Evolutionary conservation across 2,797 vertebrate species (phyloP).

Genomic region (Alfaro cultratus): DNA sequence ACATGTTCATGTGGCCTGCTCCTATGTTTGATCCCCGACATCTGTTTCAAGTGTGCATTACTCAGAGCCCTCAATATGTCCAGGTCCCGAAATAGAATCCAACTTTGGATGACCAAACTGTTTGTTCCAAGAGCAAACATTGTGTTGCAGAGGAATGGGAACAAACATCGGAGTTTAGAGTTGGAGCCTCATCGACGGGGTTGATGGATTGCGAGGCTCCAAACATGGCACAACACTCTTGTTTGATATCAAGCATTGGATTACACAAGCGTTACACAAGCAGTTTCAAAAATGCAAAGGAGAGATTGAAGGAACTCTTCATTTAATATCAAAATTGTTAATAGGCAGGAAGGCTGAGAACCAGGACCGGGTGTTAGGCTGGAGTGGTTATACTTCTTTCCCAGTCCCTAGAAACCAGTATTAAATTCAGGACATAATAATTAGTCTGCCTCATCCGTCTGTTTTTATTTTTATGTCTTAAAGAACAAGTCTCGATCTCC

Average conservation of each 20-base stretch:
- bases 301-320: background rate
- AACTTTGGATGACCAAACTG: slow-evolving; percentile 65
- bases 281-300: background rate
- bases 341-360: background rate
- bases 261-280: slow-evolving; percentile 7
- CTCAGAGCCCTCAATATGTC: slow-evolving; percentile 26
- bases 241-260: slow-evolving; percentile 30
- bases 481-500: background rate
- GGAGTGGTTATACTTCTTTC: background rate
- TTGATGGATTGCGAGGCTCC: slow-evolving; percentile 17
- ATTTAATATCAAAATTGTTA: background rate
- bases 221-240: slow-evolving; percentile 25
- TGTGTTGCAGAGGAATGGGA: slow-evolving; percentile 56
- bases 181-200: slow-evolving; percentile 10
- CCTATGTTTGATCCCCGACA: slow-evolving; percentile 64
- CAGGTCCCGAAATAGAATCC: slow-evolving; percentile 67
- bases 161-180: slow-evolving; percentile 38
- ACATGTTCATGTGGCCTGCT: slow-evolving; percentile 67
- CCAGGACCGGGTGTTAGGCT: background rate
- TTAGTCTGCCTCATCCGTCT: background rate
- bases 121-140: slow-evolving; percentile 68
- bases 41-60: slow-evolving; percentile 64
- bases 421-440: background rate
- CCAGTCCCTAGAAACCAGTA: background rate
- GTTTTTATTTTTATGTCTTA: background rate